A percentile compares a stretch with the other conserved stretches of the same genome.
Evolutionary conservation across 2,888 invertebrate genomes (phyloP).

Genomic region (Willowsia nigromaculata): DNA sequence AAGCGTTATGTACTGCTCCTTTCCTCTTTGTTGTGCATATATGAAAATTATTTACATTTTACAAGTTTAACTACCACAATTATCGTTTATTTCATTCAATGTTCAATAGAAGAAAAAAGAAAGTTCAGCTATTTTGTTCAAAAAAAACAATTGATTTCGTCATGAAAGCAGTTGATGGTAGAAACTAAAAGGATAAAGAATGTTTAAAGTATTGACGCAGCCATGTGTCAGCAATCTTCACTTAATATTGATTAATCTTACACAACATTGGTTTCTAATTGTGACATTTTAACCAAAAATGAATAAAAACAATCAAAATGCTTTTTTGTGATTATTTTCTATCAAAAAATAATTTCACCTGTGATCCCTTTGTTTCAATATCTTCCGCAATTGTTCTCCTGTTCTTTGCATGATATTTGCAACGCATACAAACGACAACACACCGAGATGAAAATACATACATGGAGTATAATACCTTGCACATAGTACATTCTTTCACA

Average conservation of each 20-base stretch:
- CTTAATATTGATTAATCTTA: conserved; percentile 11
- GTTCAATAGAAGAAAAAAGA: conserved; percentile 4
- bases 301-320: conserved; percentile 54
- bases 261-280: conserved; percentile 46
- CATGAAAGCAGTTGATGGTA: background rate
- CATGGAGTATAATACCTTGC: too few species aligned
- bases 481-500: too few species aligned
- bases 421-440: too few species aligned
- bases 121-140: conserved; percentile 23
- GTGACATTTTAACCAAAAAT: conserved; percentile 47
- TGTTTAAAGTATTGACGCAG: background rate
- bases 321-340: conserved; percentile 71
- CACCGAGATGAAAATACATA: too few species aligned
- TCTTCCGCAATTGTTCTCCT: too few species aligned
- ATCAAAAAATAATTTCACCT: conserved; percentile 16
- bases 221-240: background rate
- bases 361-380: too few species aligned
- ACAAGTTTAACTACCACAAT: background rate
- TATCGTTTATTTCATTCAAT: conserved; percentile 15
- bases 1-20: conserved; percentile 29
- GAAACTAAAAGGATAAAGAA: background rate
- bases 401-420: too few species aligned
- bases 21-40: conserved; percentile 5
- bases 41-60: conserved; percentile 2
- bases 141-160: background rate